phyloP scores from a whole-genome alignment of 2,113 vertebrate genomes.

The Serilophus lunatus region DNA sequence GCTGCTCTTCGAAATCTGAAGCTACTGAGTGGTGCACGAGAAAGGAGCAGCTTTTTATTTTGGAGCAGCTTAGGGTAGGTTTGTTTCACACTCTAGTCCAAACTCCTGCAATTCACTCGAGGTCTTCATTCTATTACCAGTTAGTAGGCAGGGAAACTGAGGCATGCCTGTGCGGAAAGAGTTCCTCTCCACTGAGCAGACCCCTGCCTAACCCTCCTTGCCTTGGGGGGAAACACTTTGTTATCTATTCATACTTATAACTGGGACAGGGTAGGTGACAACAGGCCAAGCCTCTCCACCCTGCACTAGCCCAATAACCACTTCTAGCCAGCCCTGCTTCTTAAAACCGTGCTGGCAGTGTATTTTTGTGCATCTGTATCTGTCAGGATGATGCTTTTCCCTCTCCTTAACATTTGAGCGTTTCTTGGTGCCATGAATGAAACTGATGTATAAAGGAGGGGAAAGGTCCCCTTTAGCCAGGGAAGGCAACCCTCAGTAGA shows the following conservation, averaged over 20 bases:
- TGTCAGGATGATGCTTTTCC: neutral
- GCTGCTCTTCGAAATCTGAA: fast-evolving
- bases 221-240: fast-evolving
- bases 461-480: neutral
- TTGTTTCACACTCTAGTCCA: neutral
- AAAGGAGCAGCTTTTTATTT: neutral
- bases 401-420: neutral
- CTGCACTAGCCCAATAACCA: neutral
- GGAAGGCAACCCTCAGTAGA: neutral
- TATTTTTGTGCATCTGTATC: neutral
- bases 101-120: fast-evolving
- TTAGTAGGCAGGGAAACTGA: neutral
- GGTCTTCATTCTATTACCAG: fast-evolving
- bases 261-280: neutral
- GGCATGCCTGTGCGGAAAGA: neutral
- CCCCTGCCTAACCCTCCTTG: neutral
- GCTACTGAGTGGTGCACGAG: neutral
- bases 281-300: neutral
- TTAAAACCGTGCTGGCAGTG: neutral
- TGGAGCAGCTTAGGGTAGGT: neutral
- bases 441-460: neutral
- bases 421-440: neutral
- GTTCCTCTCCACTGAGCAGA: neutral
- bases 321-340: neutral
- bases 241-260: fast-evolving